phyloP scores from a whole-genome alignment of 2,113 vertebrate genomes.

The Sardina pilchardus region DNA sequence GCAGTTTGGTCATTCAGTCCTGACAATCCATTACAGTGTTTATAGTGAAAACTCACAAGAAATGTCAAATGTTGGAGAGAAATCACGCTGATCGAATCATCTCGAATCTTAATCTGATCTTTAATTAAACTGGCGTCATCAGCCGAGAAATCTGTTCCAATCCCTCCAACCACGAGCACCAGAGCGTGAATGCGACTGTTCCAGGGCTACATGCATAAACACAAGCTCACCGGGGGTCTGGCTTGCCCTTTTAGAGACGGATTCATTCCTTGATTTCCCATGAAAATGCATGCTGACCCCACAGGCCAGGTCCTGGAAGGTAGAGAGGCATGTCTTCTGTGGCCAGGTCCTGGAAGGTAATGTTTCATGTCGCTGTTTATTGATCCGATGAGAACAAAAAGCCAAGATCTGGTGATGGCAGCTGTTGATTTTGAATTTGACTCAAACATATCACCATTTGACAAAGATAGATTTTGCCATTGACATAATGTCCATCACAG shows the following conservation, averaged over 20 bases:
- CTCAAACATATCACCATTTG: neutral
- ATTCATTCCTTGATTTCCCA: neutral
- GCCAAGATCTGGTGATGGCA: neutral
- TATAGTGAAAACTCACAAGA: neutral
- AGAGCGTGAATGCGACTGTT: neutral
- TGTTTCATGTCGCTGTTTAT: too few relatives aligned
- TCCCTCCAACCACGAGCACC: neutral
- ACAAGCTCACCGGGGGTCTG: neutral
- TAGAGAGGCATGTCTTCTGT: too few relatives aligned
- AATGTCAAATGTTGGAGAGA: neutral
- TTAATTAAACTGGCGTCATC: neutral
- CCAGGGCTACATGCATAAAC: neutral
- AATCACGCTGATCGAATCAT: neutral
- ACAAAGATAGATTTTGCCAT: neutral
- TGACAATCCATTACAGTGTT: neutral
- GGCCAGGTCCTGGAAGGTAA: too few relatives aligned
- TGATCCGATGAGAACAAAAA: neutral
- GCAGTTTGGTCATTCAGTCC: neutral
- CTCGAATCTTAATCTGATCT: neutral
- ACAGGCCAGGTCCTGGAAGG: neutral
- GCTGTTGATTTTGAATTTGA: neutral
- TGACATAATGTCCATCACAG: neutral
- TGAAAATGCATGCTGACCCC: neutral
- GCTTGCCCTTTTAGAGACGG: neutral
- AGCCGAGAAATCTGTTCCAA: neutral